Evolutionary conservation across 2,888 invertebrate genomes (phyloP).

Genomic region (Linnaemya vulpina): DNA sequence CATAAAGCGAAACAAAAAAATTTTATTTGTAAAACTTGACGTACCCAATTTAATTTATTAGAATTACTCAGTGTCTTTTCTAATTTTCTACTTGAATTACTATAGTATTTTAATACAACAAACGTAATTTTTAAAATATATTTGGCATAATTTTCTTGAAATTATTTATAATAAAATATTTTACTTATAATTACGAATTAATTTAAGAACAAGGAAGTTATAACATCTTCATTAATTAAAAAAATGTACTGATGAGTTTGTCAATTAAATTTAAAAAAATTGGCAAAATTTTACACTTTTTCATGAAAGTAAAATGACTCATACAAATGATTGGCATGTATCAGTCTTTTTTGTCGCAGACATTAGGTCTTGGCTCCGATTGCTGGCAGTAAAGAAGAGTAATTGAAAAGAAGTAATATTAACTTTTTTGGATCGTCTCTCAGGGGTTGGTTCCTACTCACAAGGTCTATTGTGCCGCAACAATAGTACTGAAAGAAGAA

Average conservation of each 20-base stretch:
- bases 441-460: too few species aligned
- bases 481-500: too few species aligned
- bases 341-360: neutral
- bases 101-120: conserved; percentile 11
- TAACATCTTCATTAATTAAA: neutral
- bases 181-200: too few species aligned
- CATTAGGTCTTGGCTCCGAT: neutral
- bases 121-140: conserved; percentile 26
- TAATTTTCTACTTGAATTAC: conserved; percentile 33
- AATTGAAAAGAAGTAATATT: neutral
- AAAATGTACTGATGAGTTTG: neutral
- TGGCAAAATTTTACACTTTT: conserved; percentile 12
- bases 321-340: neutral
- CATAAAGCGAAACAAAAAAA: conserved; percentile 5
- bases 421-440: too few species aligned
- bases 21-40: conserved; percentile 25
- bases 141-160: conserved; percentile 11
- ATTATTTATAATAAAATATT: neutral
- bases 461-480: too few species aligned
- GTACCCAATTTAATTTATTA: conserved; percentile 43
- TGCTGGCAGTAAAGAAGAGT: neutral
- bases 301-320: neutral
- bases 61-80: conserved; percentile 36
- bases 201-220: conserved; percentile 9
- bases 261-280: conserved; percentile 1